A percentile compares a stretch with the other conserved stretches of the same genome.
phyloP scores from a whole-genome alignment of 2,888 invertebrate species.

The Machimus atricapillus region DNA sequence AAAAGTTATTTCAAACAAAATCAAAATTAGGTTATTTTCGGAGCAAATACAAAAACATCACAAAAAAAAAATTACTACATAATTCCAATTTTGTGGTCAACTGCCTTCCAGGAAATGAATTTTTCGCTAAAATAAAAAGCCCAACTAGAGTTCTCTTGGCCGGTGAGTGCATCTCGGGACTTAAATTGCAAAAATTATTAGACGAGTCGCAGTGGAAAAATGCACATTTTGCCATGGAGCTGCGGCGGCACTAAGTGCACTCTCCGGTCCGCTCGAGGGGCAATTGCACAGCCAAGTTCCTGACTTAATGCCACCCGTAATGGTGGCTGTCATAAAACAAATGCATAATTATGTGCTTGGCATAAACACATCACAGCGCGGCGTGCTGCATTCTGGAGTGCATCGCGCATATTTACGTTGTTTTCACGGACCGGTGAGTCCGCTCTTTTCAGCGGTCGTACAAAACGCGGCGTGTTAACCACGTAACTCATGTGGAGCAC shows the following conservation, averaged over 20 bases:
- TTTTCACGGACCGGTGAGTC: constrained; percentile 35
- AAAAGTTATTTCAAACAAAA: too few species aligned
- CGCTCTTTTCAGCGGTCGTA: not conserved
- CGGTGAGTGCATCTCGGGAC: not conserved
- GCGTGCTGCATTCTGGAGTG: constrained; percentile 11
- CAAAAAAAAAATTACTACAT: too few species aligned
- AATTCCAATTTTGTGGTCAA: not conserved
- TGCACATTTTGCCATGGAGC: constrained; percentile 14
- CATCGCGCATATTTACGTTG: constrained; percentile 28
- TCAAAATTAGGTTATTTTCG: too few species aligned
- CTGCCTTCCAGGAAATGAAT: not conserved
- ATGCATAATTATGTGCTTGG: constrained; percentile 43
- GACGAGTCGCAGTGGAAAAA: constrained; percentile 19
- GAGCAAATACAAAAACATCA: too few species aligned
- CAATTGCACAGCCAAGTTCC: not conserved
- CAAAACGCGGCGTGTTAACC: constrained; percentile 26
- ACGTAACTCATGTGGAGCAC: constrained; percentile 20
- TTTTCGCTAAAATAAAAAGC: not conserved
- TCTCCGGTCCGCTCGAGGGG: not conserved
- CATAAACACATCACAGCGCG: constrained; percentile 39
- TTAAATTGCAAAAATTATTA: constrained; percentile 14
- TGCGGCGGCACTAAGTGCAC: not conserved
- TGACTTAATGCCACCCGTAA: constrained; percentile 34
- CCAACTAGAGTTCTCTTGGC: not conserved
- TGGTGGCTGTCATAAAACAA: constrained; percentile 41